Percentiles rank a stretch among this genome's conserved stretches.
phyloP scores from a whole-genome alignment of 2,113 vertebrate genomes.

The Anoura caudifer region DNA sequence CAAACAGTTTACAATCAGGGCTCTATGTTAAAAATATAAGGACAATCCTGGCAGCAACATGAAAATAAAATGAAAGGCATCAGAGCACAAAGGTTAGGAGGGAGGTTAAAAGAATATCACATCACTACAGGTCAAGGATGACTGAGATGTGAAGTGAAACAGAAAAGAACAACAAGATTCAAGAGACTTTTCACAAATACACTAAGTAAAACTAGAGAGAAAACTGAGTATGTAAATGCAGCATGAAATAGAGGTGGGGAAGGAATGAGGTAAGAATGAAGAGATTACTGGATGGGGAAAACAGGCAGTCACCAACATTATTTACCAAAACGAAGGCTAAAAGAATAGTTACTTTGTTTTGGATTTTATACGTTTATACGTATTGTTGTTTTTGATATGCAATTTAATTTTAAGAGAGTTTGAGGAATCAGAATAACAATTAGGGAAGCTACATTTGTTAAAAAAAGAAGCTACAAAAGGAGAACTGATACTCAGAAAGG shows the following conservation, averaged over 20 bases:
- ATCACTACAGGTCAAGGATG: background rate
- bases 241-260: background rate
- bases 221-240: background rate
- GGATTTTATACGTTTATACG: background rate
- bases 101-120: background rate
- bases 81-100: background rate
- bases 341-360: background rate
- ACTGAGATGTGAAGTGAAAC: background rate
- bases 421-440: conserved; percentile 29
- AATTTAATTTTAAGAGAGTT: conserved; percentile 20
- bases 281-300: background rate
- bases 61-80: background rate
- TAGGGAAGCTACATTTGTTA: conserved; percentile 1
- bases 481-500: conserved; percentile 17
- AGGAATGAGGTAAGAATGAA: background rate
- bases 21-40: background rate
- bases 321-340: background rate
- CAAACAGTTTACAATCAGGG: background rate
- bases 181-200: background rate
- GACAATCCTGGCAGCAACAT: background rate
- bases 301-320: background rate
- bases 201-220: background rate
- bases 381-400: background rate
- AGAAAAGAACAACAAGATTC: background rate
- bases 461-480: background rate